Percentiles rank a stretch among this genome's conserved stretches.
phyloP scores from a whole-genome alignment of 2,888 invertebrate genomes.

The Drosophila neotestacea region DNA sequence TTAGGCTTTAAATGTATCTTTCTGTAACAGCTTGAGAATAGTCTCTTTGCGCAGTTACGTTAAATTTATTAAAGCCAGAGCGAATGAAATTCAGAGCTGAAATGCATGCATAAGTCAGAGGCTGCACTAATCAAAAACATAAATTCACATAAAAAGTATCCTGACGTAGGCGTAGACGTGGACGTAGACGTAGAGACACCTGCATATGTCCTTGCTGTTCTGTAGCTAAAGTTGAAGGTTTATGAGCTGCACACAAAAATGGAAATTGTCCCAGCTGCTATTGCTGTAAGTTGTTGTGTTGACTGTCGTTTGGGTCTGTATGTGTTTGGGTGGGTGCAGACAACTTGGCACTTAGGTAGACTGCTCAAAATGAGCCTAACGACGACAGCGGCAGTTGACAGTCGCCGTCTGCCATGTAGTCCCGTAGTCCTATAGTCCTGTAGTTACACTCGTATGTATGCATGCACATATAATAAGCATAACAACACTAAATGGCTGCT shows the following conservation, averaged over 20 bases:
- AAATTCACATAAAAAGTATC: slow-evolving; percentile 77
- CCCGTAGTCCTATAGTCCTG: slow-evolving; percentile 2
- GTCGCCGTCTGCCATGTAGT: slow-evolving; percentile 40
- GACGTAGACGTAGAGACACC: slow-evolving; percentile 56
- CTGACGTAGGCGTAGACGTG: slow-evolving; percentile 24
- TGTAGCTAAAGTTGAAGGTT: slow-evolving; percentile 75
- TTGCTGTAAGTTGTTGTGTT: slow-evolving; percentile 38
- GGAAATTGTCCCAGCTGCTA: slow-evolving; percentile 72
- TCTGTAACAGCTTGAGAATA: slow-evolving; percentile 21
- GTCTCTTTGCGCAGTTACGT: slow-evolving; percentile 23
- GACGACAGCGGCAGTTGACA: slow-evolving; percentile 62
- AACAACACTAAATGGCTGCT: slow-evolving; percentile 79
- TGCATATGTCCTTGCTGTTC: slow-evolving; percentile 67
- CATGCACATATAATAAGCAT: slow-evolving; percentile 70
- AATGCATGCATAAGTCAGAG: slow-evolving; percentile 74
- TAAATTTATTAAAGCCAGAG: slow-evolving; percentile 65
- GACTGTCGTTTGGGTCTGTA: slow-evolving; percentile 8
- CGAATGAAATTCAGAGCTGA: slow-evolving; percentile 57
- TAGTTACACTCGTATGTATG: slow-evolving; percentile 33
- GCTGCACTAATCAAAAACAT: slow-evolving; percentile 78
- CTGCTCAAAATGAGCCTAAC: slow-evolving; percentile 76
- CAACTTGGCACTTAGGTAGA: slow-evolving; percentile 68
- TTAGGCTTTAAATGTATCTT: neutral
- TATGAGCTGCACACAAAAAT: slow-evolving; percentile 77
- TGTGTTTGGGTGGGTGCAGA: slow-evolving; percentile 39